These are phyloP conservation scores for Myrmecobius fasciatus DNA, from an alignment of 2,113 vertebrate genomes.

Conservation along the genomic window DNA sequence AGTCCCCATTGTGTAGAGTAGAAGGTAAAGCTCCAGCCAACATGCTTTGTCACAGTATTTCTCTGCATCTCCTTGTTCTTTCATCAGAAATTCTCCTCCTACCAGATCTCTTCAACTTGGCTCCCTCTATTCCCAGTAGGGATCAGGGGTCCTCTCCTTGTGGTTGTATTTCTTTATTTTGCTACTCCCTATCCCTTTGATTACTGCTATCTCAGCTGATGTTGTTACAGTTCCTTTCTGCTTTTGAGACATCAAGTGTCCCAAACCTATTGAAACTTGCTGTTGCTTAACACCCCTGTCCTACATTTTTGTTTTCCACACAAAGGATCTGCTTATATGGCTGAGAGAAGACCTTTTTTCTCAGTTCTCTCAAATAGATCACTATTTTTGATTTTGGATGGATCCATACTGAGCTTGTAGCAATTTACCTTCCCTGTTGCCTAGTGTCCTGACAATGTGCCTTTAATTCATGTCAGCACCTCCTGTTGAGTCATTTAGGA, in stretches of 20 bases:
- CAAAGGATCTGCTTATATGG: neutral
- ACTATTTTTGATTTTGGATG: neutral
- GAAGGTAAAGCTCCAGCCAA: neutral
- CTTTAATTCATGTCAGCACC: neutral
- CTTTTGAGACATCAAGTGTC: neutral
- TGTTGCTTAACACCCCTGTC: neutral
- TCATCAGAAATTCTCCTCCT: neutral
- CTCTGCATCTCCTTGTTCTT: neutral
- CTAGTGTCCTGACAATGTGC: neutral
- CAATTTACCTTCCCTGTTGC: neutral
- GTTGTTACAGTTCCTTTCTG: neutral
- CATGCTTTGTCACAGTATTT: neutral
- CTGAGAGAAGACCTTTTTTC: neutral
- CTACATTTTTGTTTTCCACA: neutral
- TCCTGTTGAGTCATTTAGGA: neutral
- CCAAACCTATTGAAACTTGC: neutral
- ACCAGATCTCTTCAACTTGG: neutral
- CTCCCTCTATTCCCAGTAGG: neutral
- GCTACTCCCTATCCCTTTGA: neutral
- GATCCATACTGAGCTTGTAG: neutral
- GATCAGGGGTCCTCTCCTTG: neutral
- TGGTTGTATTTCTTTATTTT: neutral
- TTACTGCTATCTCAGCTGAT: neutral
- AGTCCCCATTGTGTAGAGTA: neutral
- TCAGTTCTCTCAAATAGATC: neutral